These are phyloP conservation scores for Holcopasites calliopsidis DNA, from an alignment of 1,140 invertebrate genomes.

Conservation along the genomic window DNA sequence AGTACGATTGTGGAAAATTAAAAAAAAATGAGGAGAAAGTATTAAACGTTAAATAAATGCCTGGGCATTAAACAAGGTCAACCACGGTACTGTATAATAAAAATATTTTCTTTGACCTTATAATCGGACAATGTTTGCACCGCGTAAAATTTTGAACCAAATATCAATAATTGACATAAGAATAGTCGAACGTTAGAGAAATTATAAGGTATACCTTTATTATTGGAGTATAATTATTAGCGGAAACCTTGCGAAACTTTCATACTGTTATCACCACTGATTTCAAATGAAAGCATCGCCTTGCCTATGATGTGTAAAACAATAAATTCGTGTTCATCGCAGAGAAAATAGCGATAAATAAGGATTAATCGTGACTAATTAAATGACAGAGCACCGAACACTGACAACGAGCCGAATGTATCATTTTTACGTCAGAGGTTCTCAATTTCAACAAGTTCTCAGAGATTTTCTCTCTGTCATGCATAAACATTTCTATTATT, in stretches of 20 bases:
- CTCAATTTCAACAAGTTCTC: background rate
- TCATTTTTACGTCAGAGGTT: constrained; percentile 1
- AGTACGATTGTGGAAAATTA: too few relatives aligned
- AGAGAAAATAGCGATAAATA: background rate
- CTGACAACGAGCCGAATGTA: background rate
- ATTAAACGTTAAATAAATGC: too few relatives aligned
- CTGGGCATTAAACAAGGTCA: too few relatives aligned
- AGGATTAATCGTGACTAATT: background rate
- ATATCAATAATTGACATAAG: too few relatives aligned
- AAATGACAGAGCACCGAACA: background rate
- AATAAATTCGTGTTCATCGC: constrained; percentile 3
- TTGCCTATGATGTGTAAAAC: background rate
- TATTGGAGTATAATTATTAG: background rate
- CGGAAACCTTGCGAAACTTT: background rate
- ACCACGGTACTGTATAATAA: too few relatives aligned
- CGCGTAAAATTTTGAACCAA: too few relatives aligned
- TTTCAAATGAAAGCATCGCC: background rate
- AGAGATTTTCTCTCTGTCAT: too few relatives aligned
- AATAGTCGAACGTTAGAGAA: background rate
- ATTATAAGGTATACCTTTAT: background rate
- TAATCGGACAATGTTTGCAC: too few relatives aligned
- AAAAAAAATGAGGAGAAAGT: background rate
- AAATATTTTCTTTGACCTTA: too few relatives aligned
- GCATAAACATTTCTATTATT: too few relatives aligned
- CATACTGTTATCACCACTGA: background rate